A percentile compares a stretch with the other conserved stretches of the same genome.
These are phyloP conservation scores for Peromyscus aztecus DNA, from an alignment of 2,797 vertebrate genomes.

Conservation along the genomic window DNA sequence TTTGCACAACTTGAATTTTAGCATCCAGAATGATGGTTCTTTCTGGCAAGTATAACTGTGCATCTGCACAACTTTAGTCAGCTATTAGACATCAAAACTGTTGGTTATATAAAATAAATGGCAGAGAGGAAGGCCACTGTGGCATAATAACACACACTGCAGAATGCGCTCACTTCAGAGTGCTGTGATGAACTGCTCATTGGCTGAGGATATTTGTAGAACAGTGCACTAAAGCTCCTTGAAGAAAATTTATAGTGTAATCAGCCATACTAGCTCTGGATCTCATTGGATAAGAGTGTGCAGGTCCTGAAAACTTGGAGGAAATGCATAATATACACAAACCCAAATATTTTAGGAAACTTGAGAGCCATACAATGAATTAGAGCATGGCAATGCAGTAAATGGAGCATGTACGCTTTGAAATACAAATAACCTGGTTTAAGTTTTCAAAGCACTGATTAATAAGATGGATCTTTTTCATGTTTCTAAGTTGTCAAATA, in stretches of 20 bases:
- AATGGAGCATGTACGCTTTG: neutral
- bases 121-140: neutral
- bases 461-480: neutral
- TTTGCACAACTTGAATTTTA: conserved; percentile 61
- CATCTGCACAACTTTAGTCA: conserved; percentile 3
- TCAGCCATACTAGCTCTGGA: neutral
- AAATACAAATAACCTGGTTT: conserved; percentile 1
- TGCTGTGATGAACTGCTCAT: conserved; percentile 21
- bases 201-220: neutral
- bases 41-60: conserved; percentile 42
- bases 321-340: neutral
- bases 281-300: neutral
- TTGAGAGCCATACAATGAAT: neutral
- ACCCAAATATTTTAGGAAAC: conserved; percentile 25
- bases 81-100: conserved; percentile 51
- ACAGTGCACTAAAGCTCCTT: conserved; percentile 19
- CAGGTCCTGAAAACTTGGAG: neutral
- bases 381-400: neutral
- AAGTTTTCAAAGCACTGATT: conserved; percentile 48
- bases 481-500: conserved; percentile 5
- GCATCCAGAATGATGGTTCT: conserved; percentile 32
- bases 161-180: neutral
- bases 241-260: conserved; percentile 39
- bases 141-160: conserved; percentile 41
- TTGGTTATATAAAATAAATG: conserved; percentile 42